Evolutionary conservation across 2,113 vertebrate genomes (phyloP).

Genomic region (Panurus biarmicus): DNA sequence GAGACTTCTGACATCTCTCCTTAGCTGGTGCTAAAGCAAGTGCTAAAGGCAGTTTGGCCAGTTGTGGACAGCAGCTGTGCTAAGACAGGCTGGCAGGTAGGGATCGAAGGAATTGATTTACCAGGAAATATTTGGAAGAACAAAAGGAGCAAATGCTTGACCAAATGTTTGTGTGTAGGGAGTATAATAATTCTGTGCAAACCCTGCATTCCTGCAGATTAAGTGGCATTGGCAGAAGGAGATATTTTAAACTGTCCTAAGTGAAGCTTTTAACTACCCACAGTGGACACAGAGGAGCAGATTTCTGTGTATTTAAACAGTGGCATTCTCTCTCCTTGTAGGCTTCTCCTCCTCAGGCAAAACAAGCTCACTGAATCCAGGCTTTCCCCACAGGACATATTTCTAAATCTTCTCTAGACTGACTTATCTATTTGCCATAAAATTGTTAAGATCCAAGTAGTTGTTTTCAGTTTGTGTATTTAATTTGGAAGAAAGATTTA

Average conservation of each 20-base stretch:
- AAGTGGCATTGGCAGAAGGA: not conserved
- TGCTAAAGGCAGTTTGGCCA: not conserved
- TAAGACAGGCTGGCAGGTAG: not conserved
- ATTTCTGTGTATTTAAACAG: not conserved
- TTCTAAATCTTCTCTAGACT: not conserved
- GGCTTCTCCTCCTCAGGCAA: not conserved
- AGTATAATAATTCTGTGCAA: not conserved
- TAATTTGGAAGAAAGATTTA: not conserved
- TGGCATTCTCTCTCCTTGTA: not conserved
- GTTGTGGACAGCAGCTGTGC: not conserved
- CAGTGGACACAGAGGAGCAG: not conserved
- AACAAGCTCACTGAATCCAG: not conserved
- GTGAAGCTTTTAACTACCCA: not conserved
- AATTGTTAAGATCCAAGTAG: not conserved
- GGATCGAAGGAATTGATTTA: not conserved
- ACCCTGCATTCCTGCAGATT: not conserved
- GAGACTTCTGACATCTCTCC: not conserved
- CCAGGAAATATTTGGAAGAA: not conserved
- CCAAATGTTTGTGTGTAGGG: not conserved
- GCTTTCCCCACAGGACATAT: not conserved
- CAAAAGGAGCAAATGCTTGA: not conserved
- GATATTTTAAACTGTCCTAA: not conserved
- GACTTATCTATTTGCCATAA: not conserved
- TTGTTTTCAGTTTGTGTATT: not conserved
- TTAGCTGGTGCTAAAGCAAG: not conserved